These are phyloP conservation scores for Coptodon rendalli DNA, from an alignment of 2,113 vertebrate genomes.

Conservation along the genomic window DNA sequence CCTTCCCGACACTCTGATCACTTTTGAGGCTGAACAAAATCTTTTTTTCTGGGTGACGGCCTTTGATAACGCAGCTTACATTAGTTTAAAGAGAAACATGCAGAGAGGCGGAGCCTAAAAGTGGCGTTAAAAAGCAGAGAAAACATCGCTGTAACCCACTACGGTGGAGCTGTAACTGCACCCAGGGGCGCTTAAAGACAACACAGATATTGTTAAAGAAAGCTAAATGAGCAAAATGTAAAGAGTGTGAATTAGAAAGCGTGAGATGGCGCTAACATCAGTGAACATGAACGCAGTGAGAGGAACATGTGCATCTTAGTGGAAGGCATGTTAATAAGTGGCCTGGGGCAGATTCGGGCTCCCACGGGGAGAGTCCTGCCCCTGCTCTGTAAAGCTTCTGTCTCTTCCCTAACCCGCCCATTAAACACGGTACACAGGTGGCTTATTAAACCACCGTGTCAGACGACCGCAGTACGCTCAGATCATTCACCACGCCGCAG, in stretches of 20 bases:
- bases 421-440: constrained; percentile 74
- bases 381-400: constrained; percentile 56
- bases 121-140: neutral
- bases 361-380: constrained; percentile 59
- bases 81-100: constrained; percentile 15
- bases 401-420: constrained; percentile 68
- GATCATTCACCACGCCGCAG: constrained; percentile 28
- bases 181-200: neutral
- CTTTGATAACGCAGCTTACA: constrained; percentile 53
- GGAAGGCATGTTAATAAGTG: constrained; percentile 68
- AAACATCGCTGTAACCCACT: neutral
- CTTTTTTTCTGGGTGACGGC: neutral
- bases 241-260: constrained; percentile 32
- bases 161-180: neutral
- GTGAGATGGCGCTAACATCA: constrained; percentile 22
- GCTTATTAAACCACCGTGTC: constrained; percentile 64
- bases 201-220: neutral
- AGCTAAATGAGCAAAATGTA: neutral
- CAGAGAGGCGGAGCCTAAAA: constrained; percentile 3
- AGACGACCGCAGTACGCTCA: constrained; percentile 22
- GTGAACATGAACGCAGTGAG: constrained; percentile 22
- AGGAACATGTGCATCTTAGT: constrained; percentile 51
- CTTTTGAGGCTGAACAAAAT: constrained; percentile 2
- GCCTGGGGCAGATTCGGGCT: constrained; percentile 55
- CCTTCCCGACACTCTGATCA: neutral